These are phyloP conservation scores for Sciaenops ocellatus DNA, from an alignment of 2,797 vertebrate species.

Conservation along the genomic window DNA sequence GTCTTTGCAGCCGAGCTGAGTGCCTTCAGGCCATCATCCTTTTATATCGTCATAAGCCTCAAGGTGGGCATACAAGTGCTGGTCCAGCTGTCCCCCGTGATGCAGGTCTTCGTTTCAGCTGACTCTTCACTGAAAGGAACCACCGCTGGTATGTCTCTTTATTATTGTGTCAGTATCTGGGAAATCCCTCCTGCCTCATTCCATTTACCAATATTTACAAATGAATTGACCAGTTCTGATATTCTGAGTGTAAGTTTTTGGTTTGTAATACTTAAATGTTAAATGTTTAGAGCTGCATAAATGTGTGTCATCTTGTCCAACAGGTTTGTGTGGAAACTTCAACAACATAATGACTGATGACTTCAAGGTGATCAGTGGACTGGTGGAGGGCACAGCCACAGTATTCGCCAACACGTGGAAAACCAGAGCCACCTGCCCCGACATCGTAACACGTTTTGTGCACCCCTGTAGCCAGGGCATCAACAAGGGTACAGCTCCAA, in stretches of 20 bases:
- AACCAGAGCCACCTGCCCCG: conserved; percentile 82
- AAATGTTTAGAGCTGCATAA: not conserved
- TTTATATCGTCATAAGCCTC: conserved; percentile 85
- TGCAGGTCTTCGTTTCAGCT: conserved; percentile 89
- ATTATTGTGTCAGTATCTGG: not conserved
- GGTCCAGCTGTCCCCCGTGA: conserved; percentile 87
- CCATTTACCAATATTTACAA: not conserved
- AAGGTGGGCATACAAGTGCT: conserved; percentile 83
- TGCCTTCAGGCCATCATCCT: conserved; percentile 87
- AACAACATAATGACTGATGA: conserved; percentile 89
- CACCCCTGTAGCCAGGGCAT: conserved; percentile 88
- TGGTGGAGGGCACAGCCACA: conserved; percentile 87
- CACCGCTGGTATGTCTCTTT: conserved; percentile 85
- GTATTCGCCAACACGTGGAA: conserved; percentile 90
- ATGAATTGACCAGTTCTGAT: not conserved
- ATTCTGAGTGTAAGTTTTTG: not conserved
- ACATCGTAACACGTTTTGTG: conserved; percentile 78
- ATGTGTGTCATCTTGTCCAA: not conserved
- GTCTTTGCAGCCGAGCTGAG: conserved; percentile 78
- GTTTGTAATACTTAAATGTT: not conserved
- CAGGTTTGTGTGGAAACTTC: conserved; percentile 93
- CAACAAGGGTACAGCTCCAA: conserved; percentile 84
- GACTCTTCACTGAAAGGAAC: conserved; percentile 77
- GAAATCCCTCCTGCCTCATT: not conserved
- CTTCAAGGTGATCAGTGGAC: conserved; percentile 84